phyloP scores from a whole-genome alignment of 2,797 vertebrate species.

The Smutsia temminckii region DNA sequence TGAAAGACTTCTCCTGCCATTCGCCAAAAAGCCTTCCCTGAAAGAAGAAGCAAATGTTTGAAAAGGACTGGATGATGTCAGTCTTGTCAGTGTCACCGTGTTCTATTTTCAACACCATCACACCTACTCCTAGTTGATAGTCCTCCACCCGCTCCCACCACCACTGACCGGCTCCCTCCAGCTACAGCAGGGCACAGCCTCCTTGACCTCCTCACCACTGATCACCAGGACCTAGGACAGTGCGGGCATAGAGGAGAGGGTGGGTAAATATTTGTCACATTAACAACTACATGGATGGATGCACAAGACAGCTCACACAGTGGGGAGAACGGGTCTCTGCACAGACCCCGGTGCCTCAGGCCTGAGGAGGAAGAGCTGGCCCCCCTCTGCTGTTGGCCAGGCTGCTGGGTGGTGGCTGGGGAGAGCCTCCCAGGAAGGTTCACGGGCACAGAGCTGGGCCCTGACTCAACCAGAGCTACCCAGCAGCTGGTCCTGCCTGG shows the following conservation, averaged over 20 bases:
- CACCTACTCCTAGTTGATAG: background rate
- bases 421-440: background rate
- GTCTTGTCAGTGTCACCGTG: background rate
- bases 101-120: background rate
- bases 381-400: background rate
- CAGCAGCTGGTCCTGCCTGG: background rate
- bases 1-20: background rate
- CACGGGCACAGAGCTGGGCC: background rate
- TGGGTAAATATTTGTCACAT: background rate
- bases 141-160: background rate
- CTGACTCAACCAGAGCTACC: background rate
- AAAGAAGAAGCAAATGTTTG: background rate
- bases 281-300: background rate
- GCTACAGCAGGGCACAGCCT: background rate
- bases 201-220: background rate
- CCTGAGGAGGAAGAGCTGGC: background rate
- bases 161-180: background rate
- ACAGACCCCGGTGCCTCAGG: background rate
- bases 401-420: background rate
- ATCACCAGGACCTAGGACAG: background rate
- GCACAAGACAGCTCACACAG: background rate
- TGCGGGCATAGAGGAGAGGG: background rate
- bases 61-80: background rate
- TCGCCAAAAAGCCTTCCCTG: background rate
- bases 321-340: background rate